These are phyloP conservation scores for Poecilobothrus nobilitatus DNA, from an alignment of 2,888 invertebrate species.

Conservation along the genomic window DNA sequence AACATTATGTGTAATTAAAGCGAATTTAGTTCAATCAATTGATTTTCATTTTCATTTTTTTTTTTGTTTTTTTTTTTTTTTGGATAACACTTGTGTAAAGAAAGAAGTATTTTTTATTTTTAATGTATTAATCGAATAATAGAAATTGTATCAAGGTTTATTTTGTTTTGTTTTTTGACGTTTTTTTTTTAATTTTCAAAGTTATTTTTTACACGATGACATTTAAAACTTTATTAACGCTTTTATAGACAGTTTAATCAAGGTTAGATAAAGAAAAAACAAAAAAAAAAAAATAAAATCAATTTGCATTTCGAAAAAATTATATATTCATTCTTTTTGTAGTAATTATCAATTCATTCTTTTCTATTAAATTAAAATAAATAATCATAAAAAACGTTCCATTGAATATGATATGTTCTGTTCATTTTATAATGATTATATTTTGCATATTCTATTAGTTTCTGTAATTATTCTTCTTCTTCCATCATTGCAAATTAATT, in stretches of 20 bases:
- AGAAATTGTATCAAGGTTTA: conserved; percentile 6
- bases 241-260: neutral
- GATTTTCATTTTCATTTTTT: neutral
- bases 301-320: neutral
- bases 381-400: no score
- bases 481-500: no score
- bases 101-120: no score
- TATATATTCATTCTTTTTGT: no score
- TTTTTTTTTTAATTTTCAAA: neutral
- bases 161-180: neutral
- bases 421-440: no score
- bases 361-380: neutral
- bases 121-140: neutral
- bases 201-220: conserved; percentile 4
- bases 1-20: no score
- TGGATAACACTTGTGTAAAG: no score
- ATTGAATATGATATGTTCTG: no score
- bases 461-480: no score
- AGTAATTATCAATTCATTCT: neutral
- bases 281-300: no score
- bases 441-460: no score
- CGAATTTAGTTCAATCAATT: neutral
- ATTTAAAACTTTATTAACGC: neutral
- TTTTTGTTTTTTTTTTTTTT: neutral
- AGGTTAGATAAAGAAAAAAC: no score